Base-by-base conservation (phyloP, 2,888 invertebrate species). In the Acrobasis suavella region DNA sequence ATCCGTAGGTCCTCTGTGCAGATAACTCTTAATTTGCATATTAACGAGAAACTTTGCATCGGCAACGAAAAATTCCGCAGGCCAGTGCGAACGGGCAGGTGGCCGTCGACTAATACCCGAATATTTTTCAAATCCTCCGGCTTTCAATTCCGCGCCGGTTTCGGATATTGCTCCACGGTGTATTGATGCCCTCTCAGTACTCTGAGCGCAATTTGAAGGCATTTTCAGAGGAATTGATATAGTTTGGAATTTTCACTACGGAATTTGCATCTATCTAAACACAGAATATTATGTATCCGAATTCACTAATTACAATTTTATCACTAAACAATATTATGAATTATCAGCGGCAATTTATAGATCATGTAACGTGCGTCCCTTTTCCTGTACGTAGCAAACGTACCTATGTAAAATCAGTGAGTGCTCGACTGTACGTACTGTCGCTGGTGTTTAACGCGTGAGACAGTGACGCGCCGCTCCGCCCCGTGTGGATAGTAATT, bases 1-100 rank as follows among this genome's bases (percentile, higher is more conserved):
- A 83, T 82, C 82, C 80, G 68, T 71, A 76, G 76, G 82, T 85
- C 85, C 85, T 80, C 82, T 75, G 79, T 76, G 76, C 83, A 89
- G 89, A 87, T 88, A 85, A 86, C 86, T 88, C 86, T 88, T 86
- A 84, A 91, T 91, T 91, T 91, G 84, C 91, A 91, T 91, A 89
- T 89, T 91, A 91, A 91, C 89, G 89, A 91, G 91, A 87, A 89
- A 89, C 85, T 90, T 89, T 87, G 89, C 87, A 87, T 87, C 81
- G 81, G 78, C 82, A 83, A 80, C 83, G 83, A 91, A 91, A 91
- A 91, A 90, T 83, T 83, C 81, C 77, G 73, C 75, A 80, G 83
- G 80, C 80, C 76, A 81, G 78, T 91, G 91, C 80, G 91, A 91
- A 85, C 82, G 69, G 80, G 72, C 91, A 91, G 89, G 86, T 91